Evolutionary conservation across 1,140 invertebrate species (phyloP).

Genomic region (Anastrepha obliqua): DNA sequence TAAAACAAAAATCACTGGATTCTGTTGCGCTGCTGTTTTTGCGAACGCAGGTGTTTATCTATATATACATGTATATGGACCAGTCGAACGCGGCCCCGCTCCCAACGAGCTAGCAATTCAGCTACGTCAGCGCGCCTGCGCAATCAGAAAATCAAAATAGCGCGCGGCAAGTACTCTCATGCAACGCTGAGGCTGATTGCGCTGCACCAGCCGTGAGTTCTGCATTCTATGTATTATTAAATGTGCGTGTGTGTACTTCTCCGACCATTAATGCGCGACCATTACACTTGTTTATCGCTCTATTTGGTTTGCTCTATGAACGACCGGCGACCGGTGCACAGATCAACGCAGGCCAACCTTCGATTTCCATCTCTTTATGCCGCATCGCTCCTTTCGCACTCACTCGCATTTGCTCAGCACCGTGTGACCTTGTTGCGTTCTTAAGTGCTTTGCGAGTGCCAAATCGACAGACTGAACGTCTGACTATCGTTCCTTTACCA

Average conservation of each 20-base stretch:
- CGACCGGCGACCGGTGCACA: neutral
- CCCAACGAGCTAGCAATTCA: neutral
- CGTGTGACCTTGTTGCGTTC: conserved; percentile 22
- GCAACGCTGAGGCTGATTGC: neutral
- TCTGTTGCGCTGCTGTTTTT: no score
- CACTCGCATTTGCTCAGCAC: neutral
- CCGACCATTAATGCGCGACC: neutral
- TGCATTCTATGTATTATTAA: neutral
- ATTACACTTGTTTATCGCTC: conserved; percentile 24
- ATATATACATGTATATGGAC: conserved; percentile 6
- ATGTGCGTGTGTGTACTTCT: neutral
- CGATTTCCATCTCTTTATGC: no score
- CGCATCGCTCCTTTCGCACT: neutral
- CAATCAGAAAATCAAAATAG: neutral
- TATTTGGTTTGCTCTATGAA: neutral
- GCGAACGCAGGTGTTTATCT: neutral
- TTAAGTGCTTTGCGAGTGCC: neutral
- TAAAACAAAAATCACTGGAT: no score
- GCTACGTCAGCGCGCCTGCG: neutral
- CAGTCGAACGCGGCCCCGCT: neutral
- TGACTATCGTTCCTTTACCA: conserved; percentile 1
- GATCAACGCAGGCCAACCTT: no score
- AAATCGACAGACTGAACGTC: neutral
- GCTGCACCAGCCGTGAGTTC: neutral
- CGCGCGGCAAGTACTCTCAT: conserved; percentile 5